phyloP scores from a whole-genome alignment of 2,797 vertebrate genomes.

The Poecilia picta region DNA sequence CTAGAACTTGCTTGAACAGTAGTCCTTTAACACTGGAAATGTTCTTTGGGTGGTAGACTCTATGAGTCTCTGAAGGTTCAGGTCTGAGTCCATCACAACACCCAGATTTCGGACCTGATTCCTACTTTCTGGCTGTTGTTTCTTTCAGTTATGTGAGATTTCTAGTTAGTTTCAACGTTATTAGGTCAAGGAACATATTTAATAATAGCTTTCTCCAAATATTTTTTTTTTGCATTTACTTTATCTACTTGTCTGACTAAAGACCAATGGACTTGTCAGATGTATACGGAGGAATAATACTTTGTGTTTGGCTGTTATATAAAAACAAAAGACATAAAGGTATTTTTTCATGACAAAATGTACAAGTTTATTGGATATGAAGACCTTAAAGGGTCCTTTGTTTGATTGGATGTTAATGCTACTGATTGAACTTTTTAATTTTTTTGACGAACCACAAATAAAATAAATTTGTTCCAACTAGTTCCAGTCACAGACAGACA shows the following conservation, averaged over 20 bases:
- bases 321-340: neutral
- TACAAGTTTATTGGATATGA: neutral
- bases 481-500: neutral
- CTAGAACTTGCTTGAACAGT: too few species aligned
- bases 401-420: neutral
- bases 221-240: neutral
- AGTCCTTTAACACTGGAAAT: too few species aligned
- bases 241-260: neutral
- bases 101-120: too few species aligned
- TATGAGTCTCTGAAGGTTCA: too few species aligned
- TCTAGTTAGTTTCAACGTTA: slow-evolving; percentile 2
- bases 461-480: neutral
- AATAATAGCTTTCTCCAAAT: neutral
- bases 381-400: neutral
- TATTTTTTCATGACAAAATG: neutral
- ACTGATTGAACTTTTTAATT: neutral
- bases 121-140: too few species aligned
- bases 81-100: too few species aligned
- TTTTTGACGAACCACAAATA: neutral
- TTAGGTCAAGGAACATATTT: neutral
- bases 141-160: slow-evolving; percentile 8
- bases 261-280: neutral
- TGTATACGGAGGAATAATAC: neutral
- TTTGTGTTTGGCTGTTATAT: neutral
- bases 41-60: too few species aligned